Conservation (phyloP, 2,113 vertebrate genomes). For the Pagrus major region DNA sequence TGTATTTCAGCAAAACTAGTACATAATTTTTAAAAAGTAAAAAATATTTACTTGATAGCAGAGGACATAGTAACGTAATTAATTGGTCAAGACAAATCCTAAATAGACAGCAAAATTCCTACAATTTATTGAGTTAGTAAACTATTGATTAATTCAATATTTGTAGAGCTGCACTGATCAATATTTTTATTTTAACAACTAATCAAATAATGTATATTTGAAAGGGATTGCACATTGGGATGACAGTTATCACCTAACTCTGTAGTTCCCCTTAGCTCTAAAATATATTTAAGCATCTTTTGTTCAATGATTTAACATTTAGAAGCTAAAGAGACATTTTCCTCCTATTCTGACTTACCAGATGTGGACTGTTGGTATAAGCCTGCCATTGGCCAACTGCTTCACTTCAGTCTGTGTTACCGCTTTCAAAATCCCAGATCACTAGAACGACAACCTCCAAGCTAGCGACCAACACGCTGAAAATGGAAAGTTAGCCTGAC, state of each 20-base stretch:
- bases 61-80: not conserved
- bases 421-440: too few relatives aligned
- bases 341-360: too few relatives aligned
- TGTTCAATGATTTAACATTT: not conserved
- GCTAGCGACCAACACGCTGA: too few relatives aligned
- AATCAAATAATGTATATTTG: not conserved
- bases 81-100: not conserved
- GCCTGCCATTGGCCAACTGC: too few relatives aligned
- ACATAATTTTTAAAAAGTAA: too few relatives aligned
- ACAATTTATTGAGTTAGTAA: not conserved
- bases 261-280: too few relatives aligned
- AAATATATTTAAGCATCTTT: not conserved
- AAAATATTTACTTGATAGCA: not conserved
- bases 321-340: too few relatives aligned
- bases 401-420: too few relatives aligned
- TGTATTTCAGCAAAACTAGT: constrained; percentile 5
- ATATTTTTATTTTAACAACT: not conserved
- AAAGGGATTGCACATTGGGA: not conserved
- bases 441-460: too few relatives aligned
- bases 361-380: too few relatives aligned
- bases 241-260: not conserved
- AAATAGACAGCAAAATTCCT: not conserved
- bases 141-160: not conserved
- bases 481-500: too few relatives aligned
- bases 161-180: not conserved